Percentiles rank a stretch among this genome's conserved stretches.
Conservation (phyloP, 2,113 vertebrate species). For the Polyodon spathula region DNA sequence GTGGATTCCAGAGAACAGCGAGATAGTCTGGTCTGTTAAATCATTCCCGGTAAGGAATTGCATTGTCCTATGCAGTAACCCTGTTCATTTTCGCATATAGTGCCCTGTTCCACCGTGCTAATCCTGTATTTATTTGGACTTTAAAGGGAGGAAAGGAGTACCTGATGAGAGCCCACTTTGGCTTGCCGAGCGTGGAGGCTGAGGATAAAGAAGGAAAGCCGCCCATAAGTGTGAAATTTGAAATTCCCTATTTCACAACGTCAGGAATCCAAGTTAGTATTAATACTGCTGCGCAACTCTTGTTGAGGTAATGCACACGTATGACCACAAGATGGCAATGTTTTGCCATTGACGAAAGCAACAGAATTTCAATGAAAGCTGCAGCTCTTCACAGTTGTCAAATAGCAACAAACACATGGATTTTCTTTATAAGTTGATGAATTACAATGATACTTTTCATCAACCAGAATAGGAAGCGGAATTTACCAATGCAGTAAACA, state of each 20-base stretch:
- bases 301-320: background rate
- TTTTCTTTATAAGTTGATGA: too few species aligned
- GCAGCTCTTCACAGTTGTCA: too few species aligned
- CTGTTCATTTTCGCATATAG: too few species aligned
- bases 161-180: constrained; percentile 92
- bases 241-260: constrained; percentile 96
- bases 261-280: constrained; percentile 93
- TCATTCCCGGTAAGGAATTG: constrained; percentile 92
- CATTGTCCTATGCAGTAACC: too few species aligned
- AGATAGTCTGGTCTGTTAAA: constrained; percentile 97
- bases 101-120: too few species aligned
- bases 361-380: too few species aligned
- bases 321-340: constrained; percentile 10
- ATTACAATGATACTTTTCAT: too few species aligned
- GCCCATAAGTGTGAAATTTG: constrained; percentile 93
- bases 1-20: constrained; percentile 96
- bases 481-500: too few species aligned
- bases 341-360: constrained; percentile 9
- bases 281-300: too few species aligned
- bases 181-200: constrained; percentile 90
- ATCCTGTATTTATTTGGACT: too few species aligned
- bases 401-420: too few species aligned
- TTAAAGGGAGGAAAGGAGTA: constrained; percentile 91
- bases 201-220: constrained; percentile 97
- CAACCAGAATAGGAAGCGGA: too few species aligned